phyloP scores from a whole-genome alignment of 2,797 vertebrate species.

The Diglossa cyanea region DNA sequence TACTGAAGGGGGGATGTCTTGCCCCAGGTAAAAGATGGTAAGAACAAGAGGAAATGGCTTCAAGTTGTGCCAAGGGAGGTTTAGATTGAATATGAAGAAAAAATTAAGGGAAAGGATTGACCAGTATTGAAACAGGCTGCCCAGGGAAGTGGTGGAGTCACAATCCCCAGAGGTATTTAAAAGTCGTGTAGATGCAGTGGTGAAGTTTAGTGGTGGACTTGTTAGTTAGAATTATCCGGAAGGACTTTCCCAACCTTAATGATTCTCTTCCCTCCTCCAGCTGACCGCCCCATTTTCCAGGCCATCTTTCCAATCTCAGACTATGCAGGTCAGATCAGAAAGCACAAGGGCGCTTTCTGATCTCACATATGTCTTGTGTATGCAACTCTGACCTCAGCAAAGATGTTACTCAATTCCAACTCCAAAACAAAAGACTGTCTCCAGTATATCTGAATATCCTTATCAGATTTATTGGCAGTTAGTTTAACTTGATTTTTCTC shows the following conservation, averaged over 20 bases:
- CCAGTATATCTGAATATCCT: not conserved
- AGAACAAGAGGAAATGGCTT: not conserved
- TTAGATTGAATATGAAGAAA: not conserved
- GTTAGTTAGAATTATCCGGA: not conserved
- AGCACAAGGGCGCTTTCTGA: not conserved
- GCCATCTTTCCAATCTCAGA: not conserved
- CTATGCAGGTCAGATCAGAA: not conserved
- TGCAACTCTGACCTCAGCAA: not conserved
- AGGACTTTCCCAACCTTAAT: not conserved
- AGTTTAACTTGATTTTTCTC: not conserved
- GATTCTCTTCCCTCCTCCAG: not conserved
- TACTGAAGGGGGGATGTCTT: rapidly evolving
- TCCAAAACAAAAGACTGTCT: not conserved
- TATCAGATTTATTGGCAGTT: not conserved
- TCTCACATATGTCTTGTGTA: rapidly evolving
- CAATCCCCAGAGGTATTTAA: not conserved
- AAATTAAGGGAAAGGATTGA: not conserved
- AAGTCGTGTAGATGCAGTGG: not conserved
- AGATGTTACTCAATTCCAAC: not conserved
- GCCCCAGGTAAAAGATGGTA: not conserved
- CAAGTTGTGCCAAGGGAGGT: not conserved
- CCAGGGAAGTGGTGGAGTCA: not conserved
- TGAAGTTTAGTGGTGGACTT: not conserved
- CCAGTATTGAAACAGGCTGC: not conserved
- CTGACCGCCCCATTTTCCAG: not conserved